Evolutionary conservation across 2,888 invertebrate species (phyloP), one percentile per base, ranked within the genome.

Genomic region (Cheilosia urbana): DNA sequence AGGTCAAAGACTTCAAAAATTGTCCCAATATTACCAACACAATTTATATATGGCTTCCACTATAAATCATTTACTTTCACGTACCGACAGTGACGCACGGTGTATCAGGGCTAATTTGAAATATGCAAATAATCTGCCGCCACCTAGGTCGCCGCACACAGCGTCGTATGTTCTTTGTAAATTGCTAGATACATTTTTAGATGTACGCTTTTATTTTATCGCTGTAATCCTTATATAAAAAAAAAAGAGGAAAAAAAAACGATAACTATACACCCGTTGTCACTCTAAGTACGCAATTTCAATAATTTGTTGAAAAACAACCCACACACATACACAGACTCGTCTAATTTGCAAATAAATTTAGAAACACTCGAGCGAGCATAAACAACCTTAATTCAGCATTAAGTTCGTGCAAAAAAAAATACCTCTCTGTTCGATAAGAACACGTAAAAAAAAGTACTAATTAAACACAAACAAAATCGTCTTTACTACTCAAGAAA

Each of bases 371-470:
- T 34, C 55, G 13, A 21, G 53, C 17, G 47, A 49, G 65, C 65
- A 65, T 75, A 75, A 65, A 75, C 57, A 71, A 71, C 42, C 34
- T 34, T 69, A 57, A 57, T 69, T 69, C 19, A 69, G 21, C 49
- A 69, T 69, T 37, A 24, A 69, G n/a, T 4, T 19, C 40, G 15
- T 15, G 7, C 15, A 49, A 49, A 63, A 19, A 63, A 34, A 19
- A 49, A 34, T 13, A 34, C 11, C 58, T 4, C 37, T 17, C 24
- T 6, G 21, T 27, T 66, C 51, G 66, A 51, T 51, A 24, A 45
- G 15, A 55, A 47, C 17, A 21, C 17, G 40, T 42, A 45, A 19
- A 37, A 58, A 21, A 40, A 37, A 58, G 42, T 40, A 42, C 51
- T 60, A 72, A 72, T 72, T 60, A 72, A 57, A 69, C 42, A 49